A percentile compares a stretch with the other conserved stretches of the same genome.
phyloP scores from a whole-genome alignment of 2,888 invertebrate species.

The Ditula angustiorana region DNA sequence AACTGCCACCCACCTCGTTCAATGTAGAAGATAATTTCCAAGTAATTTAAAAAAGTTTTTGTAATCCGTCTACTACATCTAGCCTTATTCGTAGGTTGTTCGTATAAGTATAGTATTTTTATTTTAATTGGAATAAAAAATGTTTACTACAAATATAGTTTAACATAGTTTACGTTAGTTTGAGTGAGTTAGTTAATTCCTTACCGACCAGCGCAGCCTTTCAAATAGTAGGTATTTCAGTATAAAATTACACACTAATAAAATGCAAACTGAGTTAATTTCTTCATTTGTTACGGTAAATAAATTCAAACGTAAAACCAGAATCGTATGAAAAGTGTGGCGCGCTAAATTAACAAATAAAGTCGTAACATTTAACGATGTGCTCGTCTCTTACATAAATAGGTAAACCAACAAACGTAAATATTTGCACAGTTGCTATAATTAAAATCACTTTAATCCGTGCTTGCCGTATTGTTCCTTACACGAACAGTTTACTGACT shows the following conservation, averaged over 20 bases:
- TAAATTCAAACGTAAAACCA: conserved; percentile 23
- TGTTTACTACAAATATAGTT: too few relatives aligned
- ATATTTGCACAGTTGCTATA: too few relatives aligned
- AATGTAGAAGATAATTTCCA: neutral
- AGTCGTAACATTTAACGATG: conserved; percentile 61
- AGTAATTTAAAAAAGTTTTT: neutral
- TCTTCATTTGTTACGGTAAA: conserved; percentile 20
- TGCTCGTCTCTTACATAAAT: conserved; percentile 46
- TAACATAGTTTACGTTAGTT: too few relatives aligned
- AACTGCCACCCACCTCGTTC: neutral
- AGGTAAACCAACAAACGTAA: too few relatives aligned
- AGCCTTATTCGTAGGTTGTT: too few relatives aligned
- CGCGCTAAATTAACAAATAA: conserved; percentile 61
- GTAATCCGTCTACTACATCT: too few relatives aligned
- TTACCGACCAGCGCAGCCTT: neutral
- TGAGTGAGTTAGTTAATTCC: neutral
- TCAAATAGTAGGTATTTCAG: conserved; percentile 21
- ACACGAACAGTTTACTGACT: neutral
- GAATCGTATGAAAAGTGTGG: conserved; percentile 28
- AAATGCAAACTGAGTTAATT: conserved; percentile 6
- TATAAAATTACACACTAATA: conserved; percentile 17
- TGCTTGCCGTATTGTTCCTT: neutral
- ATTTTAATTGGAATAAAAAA: too few relatives aligned
- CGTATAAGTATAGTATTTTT: too few relatives aligned
- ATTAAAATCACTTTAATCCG: neutral